Conservation (phyloP, 2,113 vertebrate species). For the Chaetorhynchus papuensis region DNA sequence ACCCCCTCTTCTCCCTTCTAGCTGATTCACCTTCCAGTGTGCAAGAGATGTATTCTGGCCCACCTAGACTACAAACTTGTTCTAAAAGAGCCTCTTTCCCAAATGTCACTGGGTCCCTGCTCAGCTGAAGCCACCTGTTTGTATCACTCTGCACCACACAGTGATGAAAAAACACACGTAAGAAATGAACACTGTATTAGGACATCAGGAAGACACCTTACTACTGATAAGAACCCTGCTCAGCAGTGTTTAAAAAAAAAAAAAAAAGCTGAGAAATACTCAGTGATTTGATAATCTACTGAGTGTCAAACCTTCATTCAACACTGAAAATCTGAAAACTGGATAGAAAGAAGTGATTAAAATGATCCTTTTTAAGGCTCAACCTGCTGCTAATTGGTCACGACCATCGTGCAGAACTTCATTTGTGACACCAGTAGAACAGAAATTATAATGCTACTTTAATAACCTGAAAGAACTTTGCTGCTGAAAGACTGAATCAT, state of each 20-base stretch:
- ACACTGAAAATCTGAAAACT: background rate
- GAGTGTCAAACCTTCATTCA: background rate
- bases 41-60: background rate
- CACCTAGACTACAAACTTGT: background rate
- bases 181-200: background rate
- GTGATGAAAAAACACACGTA: background rate
- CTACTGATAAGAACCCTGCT: background rate
- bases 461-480: constrained; percentile 48
- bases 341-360: background rate
- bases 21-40: background rate
- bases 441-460: constrained; percentile 29
- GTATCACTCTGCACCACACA: background rate
- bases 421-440: constrained; percentile 25
- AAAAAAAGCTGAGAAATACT: background rate
- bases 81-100: background rate
- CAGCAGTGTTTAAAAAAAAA: background rate
- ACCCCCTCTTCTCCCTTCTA: background rate
- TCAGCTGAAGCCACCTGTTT: background rate
- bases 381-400: constrained; percentile 28
- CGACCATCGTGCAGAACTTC: background rate
- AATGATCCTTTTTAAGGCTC: background rate
- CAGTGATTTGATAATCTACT: background rate
- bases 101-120: background rate
- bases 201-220: background rate
- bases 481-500: constrained; percentile 24